Evolutionary conservation across 2,888 invertebrate genomes (phyloP).

Genomic region (Actias luna): DNA sequence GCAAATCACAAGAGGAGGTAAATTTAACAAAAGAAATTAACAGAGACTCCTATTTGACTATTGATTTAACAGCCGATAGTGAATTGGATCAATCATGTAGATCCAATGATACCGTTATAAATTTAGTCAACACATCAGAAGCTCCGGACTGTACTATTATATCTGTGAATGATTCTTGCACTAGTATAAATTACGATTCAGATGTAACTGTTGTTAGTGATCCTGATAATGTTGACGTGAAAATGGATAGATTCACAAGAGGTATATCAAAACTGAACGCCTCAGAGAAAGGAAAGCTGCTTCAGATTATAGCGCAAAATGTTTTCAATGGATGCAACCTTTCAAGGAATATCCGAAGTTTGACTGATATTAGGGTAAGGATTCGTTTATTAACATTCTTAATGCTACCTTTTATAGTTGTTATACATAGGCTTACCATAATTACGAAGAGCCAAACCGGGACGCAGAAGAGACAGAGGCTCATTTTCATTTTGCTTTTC

Average conservation of each 20-base stretch:
- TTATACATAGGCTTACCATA: too few species aligned
- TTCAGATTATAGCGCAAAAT: slow-evolving; percentile 58
- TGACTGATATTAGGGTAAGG: slow-evolving; percentile 43
- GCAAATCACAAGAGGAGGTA: slow-evolving; percentile 37
- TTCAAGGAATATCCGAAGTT: slow-evolving; percentile 31
- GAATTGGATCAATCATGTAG: slow-evolving; percentile 20
- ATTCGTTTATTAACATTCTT: not conserved
- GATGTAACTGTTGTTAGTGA: slow-evolving; percentile 57
- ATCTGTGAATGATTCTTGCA: slow-evolving; percentile 35
- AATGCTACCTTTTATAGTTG: too few species aligned
- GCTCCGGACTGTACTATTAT: slow-evolving; percentile 46
- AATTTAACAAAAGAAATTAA: slow-evolving; percentile 57
- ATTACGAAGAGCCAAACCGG: too few species aligned
- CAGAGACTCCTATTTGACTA: slow-evolving; percentile 56
- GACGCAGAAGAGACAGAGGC: too few species aligned
- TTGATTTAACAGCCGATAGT: slow-evolving; percentile 58
- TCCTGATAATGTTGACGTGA: slow-evolving; percentile 27
- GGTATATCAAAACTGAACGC: slow-evolving; percentile 56
- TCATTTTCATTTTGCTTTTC: too few species aligned
- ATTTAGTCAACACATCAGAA: slow-evolving; percentile 48
- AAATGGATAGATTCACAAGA: slow-evolving; percentile 49
- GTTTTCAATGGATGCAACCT: slow-evolving; percentile 59
- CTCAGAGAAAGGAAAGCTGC: slow-evolving; percentile 51
- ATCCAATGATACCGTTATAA: slow-evolving; percentile 32
- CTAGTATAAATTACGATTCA: slow-evolving; percentile 62